A percentile compares a stretch with the other conserved stretches of the same genome.
phyloP scores from a whole-genome alignment of 2,888 invertebrate species.

The Gari tellinella region DNA sequence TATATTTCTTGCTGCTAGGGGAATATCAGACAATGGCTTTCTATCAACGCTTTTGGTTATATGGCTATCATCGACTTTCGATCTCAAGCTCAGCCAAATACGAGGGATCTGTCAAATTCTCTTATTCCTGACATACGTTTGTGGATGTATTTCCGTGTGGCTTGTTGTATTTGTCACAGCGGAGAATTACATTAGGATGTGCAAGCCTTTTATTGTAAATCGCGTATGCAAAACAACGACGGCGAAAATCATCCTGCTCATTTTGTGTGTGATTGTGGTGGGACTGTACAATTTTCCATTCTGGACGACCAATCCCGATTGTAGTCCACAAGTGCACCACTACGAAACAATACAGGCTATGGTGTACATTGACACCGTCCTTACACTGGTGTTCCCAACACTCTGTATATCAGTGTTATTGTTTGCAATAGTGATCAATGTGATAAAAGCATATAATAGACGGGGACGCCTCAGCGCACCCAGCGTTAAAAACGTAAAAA shows the following conservation, averaged over 20 bases:
- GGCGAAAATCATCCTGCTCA: constrained; percentile 60
- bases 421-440: constrained; percentile 42
- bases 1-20: constrained; percentile 91
- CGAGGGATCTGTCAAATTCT: constrained; percentile 89
- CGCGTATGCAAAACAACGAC: constrained; percentile 64
- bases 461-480: constrained; percentile 34
- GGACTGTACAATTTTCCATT: constrained; percentile 69
- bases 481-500: constrained; percentile 19
- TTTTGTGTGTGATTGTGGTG: constrained; percentile 52
- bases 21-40: constrained; percentile 91
- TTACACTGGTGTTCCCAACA: constrained; percentile 42
- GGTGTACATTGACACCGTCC: constrained; percentile 63
- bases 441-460: constrained; percentile 48
- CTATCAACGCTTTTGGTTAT: constrained; percentile 88
- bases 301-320: constrained; percentile 64
- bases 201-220: constrained; percentile 88
- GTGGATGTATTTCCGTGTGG: constrained; percentile 91
- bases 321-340: constrained; percentile 52
- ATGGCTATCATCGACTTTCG: constrained; percentile 78
- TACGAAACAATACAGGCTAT: constrained; percentile 52
- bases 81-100: constrained; percentile 74
- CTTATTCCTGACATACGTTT: constrained; percentile 87
- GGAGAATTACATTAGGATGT: constrained; percentile 92
- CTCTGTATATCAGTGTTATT: constrained; percentile 25
- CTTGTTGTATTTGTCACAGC: constrained; percentile 93